These are phyloP conservation scores for Paracentrotus lividus DNA, from an alignment of 53 echinoderm and acorn worm species.

Conservation along the genomic window DNA sequence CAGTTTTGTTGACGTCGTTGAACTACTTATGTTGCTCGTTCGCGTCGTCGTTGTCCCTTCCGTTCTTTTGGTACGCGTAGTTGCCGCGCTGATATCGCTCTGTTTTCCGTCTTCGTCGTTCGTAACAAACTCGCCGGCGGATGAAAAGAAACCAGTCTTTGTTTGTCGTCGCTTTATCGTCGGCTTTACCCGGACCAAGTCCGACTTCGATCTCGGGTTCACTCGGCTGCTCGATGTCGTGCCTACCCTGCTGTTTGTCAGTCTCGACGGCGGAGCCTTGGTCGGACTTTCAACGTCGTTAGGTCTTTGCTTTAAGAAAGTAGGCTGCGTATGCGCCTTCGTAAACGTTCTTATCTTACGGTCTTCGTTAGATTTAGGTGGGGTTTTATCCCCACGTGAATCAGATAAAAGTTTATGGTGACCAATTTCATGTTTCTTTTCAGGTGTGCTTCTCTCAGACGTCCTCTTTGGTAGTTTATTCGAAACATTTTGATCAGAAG, in stretches of 20 bases:
- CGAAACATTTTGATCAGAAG: neutral
- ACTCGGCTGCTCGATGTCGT: neutral
- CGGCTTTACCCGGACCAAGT: neutral
- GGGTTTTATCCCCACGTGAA: neutral
- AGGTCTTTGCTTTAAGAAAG: neutral
- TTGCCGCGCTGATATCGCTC: conserved; percentile 51
- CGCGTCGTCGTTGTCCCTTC: neutral
- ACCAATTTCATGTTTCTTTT: neutral
- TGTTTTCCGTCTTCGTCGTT: conserved; percentile 61
- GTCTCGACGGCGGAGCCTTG: conserved; percentile 22
- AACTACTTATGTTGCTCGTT: conserved; percentile 4
- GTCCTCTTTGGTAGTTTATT: conserved; percentile 9
- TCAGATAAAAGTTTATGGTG: neutral
- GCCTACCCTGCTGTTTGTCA: neutral
- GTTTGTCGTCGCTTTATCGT: conserved; percentile 46
- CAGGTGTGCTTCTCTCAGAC: neutral
- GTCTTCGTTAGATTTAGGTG: neutral
- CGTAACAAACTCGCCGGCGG: conserved; percentile 68
- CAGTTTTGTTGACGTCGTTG: conserved; percentile 28
- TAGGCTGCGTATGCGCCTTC: neutral
- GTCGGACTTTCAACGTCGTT: conserved; percentile 27
- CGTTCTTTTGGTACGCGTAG: conserved; percentile 6
- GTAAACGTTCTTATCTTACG: neutral
- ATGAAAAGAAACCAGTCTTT: conserved; percentile 69
- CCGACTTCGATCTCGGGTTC: conserved; percentile 50